Evolutionary conservation across 2,888 invertebrate genomes (phyloP), one percentile per base, ranked within the genome.

Genomic region (Tromatobia lineatoria): DNA sequence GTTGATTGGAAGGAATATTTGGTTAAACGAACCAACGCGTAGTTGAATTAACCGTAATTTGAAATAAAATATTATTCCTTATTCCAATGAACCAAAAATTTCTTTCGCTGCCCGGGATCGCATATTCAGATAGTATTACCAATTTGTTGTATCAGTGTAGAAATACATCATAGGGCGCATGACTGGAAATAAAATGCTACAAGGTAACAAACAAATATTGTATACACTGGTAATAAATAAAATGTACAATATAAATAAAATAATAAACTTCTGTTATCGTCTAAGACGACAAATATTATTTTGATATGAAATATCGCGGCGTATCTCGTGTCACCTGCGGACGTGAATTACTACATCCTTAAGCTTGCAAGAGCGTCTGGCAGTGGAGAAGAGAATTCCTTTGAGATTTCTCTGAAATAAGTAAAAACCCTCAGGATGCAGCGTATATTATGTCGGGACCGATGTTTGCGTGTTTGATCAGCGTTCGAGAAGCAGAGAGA

Each of bases 401-500:
- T 42, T 54, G 70, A 70, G 54, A 54, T 80, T 74, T 67, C 70
- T 70, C 38, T 34, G 70, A 52, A 70, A 70, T 38, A 11, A 70
- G 73, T 57, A 66, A 54, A 80, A 57, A 50, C 2, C 54, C 29
- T 25, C 66, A 11, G 67, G 20, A 50, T 64, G 20, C 52, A 69
- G 77, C 50, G 66, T 71, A 47, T 69, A 61, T 54, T 52, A 66
- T 74, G 64, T 42, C 11, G 42, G 70, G 61, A 79, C 64, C 52
- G 20, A 67, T 73, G 79, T 73, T 79, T 79, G 73, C 42, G 70
- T 87, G 84, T 87, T 88, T 88, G 87, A 87, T 87, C 86, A 86
- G 82, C 71, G 73, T 88, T 87, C 86, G 77, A 86, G 87, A 85
- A 71, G 73, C 20, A 20, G 42, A 70, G 78, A 59, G 73, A 88